Evolutionary conservation across 2,113 vertebrate species (phyloP), one percentile per base, ranked within the genome.

Genomic region (Bothrops jararaca): DNA sequence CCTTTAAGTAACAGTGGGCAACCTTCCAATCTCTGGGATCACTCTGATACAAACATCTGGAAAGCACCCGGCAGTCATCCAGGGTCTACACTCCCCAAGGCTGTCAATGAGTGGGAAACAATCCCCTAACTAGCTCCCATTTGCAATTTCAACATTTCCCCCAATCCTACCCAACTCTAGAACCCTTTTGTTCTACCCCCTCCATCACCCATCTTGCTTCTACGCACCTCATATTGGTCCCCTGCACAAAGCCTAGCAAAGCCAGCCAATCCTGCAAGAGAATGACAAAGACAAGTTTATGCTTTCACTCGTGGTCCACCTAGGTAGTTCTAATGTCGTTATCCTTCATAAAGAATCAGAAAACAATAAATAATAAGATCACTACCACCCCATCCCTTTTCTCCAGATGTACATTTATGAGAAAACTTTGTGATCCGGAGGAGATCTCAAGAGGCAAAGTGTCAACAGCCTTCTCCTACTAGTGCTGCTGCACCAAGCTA

Each of bases 211-310:
- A 11, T 12, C 24, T 50, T 52, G 50, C 24, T 6, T 20, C 88
- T 91, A 95, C 97, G 97, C 95, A 99, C 99, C 99, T 99, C 99
- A 86, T 99, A 99, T 93, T 99, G 99, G 97, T 99, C 99, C 60
- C 99, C 99, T 92, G 98, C 98, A 97, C 99, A 99, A 92, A 99
- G 97, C 92, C 99, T 97, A 91, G 99, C 99, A 94, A 99, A 99
- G 94, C 99, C 99, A 92, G 99, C 99, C 95, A 99, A 97, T 96
- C 99, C 99, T 99, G 96, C 92, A 98, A 96, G 93, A 96, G 88
- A 96, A 95, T 50, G 4, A 86, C 88, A 52, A 52, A 54, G 80
- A 53, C 0, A 50, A 18, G 69, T 50, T 10, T 39, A 54, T 9
- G 9, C 48, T n/a, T 12, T 69, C 13, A 3, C 22, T 45, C 48